A percentile compares a stretch with the other conserved stretches of the same genome.
phyloP scores from a whole-genome alignment of 2,797 vertebrate species.

The Nyctalus aviator region DNA sequence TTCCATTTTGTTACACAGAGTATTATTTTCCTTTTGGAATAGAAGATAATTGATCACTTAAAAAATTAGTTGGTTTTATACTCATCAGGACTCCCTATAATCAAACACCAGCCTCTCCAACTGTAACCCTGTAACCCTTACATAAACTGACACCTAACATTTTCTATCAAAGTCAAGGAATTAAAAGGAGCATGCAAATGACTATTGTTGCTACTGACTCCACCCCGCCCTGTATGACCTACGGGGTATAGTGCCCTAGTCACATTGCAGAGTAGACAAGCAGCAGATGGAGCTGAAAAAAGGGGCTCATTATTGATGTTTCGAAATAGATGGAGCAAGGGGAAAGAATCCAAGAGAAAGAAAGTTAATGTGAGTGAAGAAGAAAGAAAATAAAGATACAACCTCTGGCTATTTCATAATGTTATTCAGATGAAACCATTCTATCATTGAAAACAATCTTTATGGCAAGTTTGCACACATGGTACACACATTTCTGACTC shows the following conservation, averaged over 20 bases:
- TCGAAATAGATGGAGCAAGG: neutral
- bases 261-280: neutral
- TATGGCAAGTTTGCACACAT: neutral
- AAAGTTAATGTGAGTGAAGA: neutral
- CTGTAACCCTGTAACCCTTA: fast-evolving
- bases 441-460: neutral
- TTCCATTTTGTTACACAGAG: neutral
- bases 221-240: neutral
- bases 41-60: neutral
- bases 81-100: neutral
- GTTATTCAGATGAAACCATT: neutral
- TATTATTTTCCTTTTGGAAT: neutral
- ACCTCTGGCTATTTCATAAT: neutral
- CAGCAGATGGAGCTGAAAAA: neutral
- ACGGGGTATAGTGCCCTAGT: neutral
- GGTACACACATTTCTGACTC: neutral
- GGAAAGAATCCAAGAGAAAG: neutral
- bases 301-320: neutral
- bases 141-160: neutral
- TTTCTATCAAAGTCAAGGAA: neutral
- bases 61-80: neutral
- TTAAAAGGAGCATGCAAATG: neutral
- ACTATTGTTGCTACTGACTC: neutral
- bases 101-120: neutral
- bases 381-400: neutral